Percentiles rank a stretch among this genome's conserved stretches.
Evolutionary conservation across 53 echinoderm and acorn worm species (phyloP).

Genomic region (Antedon mediterranea): DNA sequence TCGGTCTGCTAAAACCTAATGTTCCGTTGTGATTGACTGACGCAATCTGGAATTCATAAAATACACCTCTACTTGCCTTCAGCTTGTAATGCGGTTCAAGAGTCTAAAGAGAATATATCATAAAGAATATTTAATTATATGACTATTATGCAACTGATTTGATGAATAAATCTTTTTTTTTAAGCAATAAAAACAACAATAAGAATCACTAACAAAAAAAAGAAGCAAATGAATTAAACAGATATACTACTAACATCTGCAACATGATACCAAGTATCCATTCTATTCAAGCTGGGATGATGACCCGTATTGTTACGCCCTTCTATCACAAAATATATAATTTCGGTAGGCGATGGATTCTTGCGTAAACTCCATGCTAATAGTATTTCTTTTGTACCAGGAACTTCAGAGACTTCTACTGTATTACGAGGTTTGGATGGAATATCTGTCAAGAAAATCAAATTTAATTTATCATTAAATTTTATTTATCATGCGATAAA

Average conservation of each 20-base stretch:
- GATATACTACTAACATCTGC: constrained; percentile 34
- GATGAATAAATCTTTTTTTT: no score
- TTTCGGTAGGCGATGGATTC: constrained; percentile 12
- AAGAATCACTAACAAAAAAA: no score
- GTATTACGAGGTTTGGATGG: constrained; percentile 29
- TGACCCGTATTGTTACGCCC: constrained; percentile 44
- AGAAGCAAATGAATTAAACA: background rate
- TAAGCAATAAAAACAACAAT: no score
- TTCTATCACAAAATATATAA: constrained; percentile 38
- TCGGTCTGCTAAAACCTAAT: constrained; percentile 36
- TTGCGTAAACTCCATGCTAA: constrained; percentile 17
- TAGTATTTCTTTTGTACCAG: constrained; percentile 35
- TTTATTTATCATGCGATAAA: no score
- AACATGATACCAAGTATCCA: constrained; percentile 40
- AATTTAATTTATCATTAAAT: no score
- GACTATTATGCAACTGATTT: no score
- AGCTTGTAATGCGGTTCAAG: constrained; percentile 16
- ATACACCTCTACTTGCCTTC: constrained; percentile 27
- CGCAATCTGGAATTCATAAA: constrained; percentile 56
- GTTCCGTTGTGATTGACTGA: constrained; percentile 67
- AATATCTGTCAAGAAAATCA: constrained; percentile 13
- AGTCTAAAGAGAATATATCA: constrained; percentile 6
- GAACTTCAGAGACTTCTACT: constrained; percentile 39
- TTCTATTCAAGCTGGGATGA: constrained; percentile 13
- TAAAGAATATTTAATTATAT: no score